Evolutionary conservation across 2,113 vertebrate species (phyloP).

Genomic region (Gymnogyps californianus): DNA sequence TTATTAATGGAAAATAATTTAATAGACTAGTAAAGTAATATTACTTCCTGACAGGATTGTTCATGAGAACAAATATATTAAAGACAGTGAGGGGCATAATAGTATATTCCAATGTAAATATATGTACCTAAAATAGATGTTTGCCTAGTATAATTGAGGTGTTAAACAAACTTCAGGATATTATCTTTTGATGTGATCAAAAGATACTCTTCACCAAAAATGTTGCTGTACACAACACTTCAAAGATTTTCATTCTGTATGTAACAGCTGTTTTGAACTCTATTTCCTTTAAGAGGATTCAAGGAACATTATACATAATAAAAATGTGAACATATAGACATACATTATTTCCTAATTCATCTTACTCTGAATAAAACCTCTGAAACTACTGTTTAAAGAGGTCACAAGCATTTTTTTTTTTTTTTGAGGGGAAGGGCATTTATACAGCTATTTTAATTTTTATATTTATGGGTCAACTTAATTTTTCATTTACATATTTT

Average conservation of each 20-base stretch:
- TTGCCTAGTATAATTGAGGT: background rate
- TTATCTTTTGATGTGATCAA: background rate
- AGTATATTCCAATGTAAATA: background rate
- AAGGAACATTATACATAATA: background rate
- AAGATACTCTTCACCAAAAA: background rate
- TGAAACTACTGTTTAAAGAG: background rate
- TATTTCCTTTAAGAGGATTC: background rate
- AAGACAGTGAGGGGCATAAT: background rate
- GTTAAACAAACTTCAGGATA: background rate
- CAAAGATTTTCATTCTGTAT: background rate
- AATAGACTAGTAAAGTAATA: background rate
- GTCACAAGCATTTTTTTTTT: background rate
- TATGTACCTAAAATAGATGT: background rate
- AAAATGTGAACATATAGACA: background rate
- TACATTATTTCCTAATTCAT: background rate
- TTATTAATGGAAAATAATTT: background rate
- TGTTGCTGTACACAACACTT: background rate
- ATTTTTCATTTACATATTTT: background rate
- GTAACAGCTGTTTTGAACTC: background rate
- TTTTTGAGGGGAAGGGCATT: fast-evolving
- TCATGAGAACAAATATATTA: background rate
- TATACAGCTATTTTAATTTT: background rate
- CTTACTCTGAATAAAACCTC: background rate
- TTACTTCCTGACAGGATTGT: background rate
- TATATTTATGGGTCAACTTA: background rate